Percentiles rank a stretch among this genome's conserved stretches.
Evolutionary conservation across 2,888 invertebrate genomes (phyloP).

Genomic region (Tipula helvola): DNA sequence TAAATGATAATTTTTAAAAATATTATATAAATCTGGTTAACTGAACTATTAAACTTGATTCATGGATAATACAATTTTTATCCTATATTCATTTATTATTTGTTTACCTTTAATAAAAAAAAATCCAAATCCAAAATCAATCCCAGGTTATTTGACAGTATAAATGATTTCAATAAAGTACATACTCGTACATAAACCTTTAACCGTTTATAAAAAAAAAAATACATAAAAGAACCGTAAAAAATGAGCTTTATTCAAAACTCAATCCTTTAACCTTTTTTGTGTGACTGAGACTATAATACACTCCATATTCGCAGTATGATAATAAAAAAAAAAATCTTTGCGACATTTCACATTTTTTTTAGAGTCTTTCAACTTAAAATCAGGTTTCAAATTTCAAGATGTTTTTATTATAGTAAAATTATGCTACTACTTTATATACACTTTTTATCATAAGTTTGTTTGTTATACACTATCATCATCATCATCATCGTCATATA

Average conservation of each 20-base stretch:
- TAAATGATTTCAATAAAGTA: not conserved
- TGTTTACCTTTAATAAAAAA: not conserved
- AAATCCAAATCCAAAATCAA: not conserved
- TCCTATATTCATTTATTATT: not conserved
- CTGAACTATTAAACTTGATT: not conserved
- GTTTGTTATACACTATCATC: not conserved
- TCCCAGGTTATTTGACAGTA: not conserved
- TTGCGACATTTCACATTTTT: not conserved
- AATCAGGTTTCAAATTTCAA: not conserved
- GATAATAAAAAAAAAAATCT: not conserved
- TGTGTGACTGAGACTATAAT: not conserved
- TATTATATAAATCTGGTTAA: not conserved
- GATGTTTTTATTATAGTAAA: not conserved
- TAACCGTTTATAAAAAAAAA: not conserved
- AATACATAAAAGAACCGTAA: not conserved
- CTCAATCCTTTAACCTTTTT: not conserved
- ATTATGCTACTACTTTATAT: not conserved
- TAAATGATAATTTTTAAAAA: no score
- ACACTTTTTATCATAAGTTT: not conserved
- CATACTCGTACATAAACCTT: not conserved
- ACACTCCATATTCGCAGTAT: not conserved
- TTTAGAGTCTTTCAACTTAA: not conserved
- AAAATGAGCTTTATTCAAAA: not conserved
- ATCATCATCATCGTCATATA: conserved; percentile 1
- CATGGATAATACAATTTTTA: not conserved